Conservation (phyloP, 2,113 vertebrate species). For the Charadrius vociferus region DNA sequence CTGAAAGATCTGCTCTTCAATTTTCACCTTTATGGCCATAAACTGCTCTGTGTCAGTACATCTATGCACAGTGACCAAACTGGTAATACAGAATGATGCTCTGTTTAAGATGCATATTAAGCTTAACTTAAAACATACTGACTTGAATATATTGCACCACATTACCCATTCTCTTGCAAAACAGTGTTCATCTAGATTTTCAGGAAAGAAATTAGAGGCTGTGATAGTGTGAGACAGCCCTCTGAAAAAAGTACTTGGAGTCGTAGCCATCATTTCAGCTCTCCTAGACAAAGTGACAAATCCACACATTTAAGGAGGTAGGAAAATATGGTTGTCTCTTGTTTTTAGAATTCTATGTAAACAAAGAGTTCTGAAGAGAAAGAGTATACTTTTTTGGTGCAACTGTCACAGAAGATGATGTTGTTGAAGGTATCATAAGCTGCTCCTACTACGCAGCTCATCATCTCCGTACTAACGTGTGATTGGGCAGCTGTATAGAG, state of each 20-base stretch:
- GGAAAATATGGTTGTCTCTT: not conserved
- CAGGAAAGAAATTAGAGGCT: not conserved
- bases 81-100: not conserved
- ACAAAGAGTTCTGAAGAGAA: not conserved
- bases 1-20: not conserved
- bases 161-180: not conserved
- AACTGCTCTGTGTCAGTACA: not conserved
- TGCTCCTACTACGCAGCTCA: not conserved
- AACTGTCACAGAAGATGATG: not conserved
- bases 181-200: not conserved
- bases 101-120: not conserved
- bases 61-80: not conserved
- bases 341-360: not conserved
- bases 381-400: not conserved
- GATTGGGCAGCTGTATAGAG: not conserved
- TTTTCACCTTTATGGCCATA: not conserved
- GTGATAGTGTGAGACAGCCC: not conserved
- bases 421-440: not conserved
- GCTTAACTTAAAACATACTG: not conserved
- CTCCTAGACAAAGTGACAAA: not conserved
- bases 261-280: not conserved
- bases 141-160: not conserved
- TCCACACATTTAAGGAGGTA: fast-evolving
- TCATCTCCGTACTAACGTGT: fast-evolving
- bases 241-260: not conserved